Base-by-base conservation (phyloP, 2,888 invertebrate genomes). In the Apotomis betuletana region DNA sequence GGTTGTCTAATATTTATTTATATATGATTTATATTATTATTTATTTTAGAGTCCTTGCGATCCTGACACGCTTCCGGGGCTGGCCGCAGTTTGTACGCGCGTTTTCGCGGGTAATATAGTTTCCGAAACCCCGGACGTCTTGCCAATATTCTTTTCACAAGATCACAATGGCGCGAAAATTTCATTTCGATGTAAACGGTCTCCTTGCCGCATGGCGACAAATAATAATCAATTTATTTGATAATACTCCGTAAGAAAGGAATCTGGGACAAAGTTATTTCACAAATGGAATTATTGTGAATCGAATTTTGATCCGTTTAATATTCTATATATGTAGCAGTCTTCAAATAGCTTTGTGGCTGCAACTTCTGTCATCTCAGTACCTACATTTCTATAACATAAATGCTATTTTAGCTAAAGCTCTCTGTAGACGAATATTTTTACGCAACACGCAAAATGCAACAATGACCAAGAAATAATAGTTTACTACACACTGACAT, bases 91-190 rank as follows among this genome's bases (percentile, higher is more conserved):
- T 68, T 72, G 59, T 58, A 54, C 58, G 58, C 58, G 67, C 58
- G 63, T 59, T 52, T 49, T 62, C n/a, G 52, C 36, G 67, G 55
- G 71, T 72, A 72, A 72, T 72, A 68, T 72, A 58, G 57, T 61
- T 67, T 13, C 58, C 52, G 67, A 60, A 61, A 44, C 63, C 62
- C 51, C 67, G 61, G 63, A 59, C 52, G 67, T 68, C 63, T 71
- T 72, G 72, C 72, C 72, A 72, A 68, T 72, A 72, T 72, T 72
- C 72, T 72, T 71, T 72, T 68, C 67, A 52, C 58, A 54, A 15
- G 54, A 67, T 13, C 58, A 72, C 72, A 68, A 72, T 72, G 54
- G 72, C 72, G 58, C 67, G 61, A 68, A 72, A 72, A 72, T 68
- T 63, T 59, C 62, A 72, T 72, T 72, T 72, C 52, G 54, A 59